phyloP scores from a whole-genome alignment of 1,140 invertebrate genomes.

The Cyphomyrmex costatus region DNA sequence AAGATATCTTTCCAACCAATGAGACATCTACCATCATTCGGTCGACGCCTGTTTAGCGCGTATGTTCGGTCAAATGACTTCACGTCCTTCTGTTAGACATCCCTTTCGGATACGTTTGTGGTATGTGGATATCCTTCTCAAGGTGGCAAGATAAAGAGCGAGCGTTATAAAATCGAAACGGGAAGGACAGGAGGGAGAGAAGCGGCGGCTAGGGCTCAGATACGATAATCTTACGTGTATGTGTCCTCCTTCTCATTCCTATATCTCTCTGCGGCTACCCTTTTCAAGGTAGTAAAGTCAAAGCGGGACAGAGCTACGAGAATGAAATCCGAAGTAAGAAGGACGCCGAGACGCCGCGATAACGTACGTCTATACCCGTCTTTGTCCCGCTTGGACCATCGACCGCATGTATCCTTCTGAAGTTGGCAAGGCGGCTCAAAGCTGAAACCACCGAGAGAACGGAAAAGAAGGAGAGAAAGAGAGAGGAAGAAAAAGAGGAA shows the following conservation, averaged over 20 bases:
- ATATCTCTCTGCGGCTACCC: slow-evolving; percentile 28
- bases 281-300: slow-evolving; percentile 46
- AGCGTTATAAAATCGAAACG: slow-evolving; percentile 59
- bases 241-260: slow-evolving; percentile 56
- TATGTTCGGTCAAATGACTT: slow-evolving; percentile 56
- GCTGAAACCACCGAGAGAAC: slow-evolving; percentile 24
- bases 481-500: background rate
- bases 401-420: slow-evolving; percentile 78
- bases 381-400: slow-evolving; percentile 59
- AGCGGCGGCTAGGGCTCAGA: slow-evolving; percentile 14
- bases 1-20: slow-evolving; percentile 6
- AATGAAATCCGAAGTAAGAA: slow-evolving; percentile 56
- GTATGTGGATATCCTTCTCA: slow-evolving; percentile 73
- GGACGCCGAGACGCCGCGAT: slow-evolving; percentile 64
- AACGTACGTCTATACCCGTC: slow-evolving; percentile 69
- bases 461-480: slow-evolving; percentile 43
- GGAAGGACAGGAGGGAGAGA: background rate
- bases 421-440: slow-evolving; percentile 75
- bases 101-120: slow-evolving; percentile 49
- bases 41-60: slow-evolving; percentile 11
- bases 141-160: slow-evolving; percentile 67
- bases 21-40: slow-evolving; percentile 1
- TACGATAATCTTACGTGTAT: slow-evolving; percentile 47
- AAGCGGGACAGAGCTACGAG: slow-evolving; percentile 39
- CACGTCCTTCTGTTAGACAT: slow-evolving; percentile 58